A percentile compares a stretch with the other conserved stretches of the same genome.
Evolutionary conservation across 2,797 vertebrate genomes (phyloP).

Genomic region (Varecia variegata): DNA sequence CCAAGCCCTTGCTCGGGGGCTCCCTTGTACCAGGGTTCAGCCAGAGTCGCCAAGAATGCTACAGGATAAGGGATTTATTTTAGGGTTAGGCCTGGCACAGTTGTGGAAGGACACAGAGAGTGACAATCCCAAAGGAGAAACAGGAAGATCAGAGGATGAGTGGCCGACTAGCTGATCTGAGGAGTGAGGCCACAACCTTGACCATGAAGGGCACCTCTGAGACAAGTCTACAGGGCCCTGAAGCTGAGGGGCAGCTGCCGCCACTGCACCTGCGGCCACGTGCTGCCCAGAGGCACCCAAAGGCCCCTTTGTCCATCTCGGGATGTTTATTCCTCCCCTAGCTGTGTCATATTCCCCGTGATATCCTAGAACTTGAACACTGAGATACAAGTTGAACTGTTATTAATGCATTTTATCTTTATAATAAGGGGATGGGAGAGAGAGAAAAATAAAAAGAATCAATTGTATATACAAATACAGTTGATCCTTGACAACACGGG

Average conservation of each 20-base stretch:
- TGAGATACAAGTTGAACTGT: not conserved
- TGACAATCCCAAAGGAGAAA: not conserved
- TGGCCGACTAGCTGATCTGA: too few relatives aligned
- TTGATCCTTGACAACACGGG: not conserved
- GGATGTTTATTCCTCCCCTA: not conserved
- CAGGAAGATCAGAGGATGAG: not conserved
- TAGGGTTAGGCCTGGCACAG: not conserved
- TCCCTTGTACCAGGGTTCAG: not conserved
- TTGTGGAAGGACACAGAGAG: not conserved
- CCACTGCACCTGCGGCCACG: not conserved
- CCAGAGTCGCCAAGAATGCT: not conserved
- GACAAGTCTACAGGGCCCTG: not conserved
- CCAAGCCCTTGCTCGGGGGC: not conserved
- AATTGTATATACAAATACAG: not conserved
- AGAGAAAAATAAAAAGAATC: not conserved
- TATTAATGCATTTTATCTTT: not conserved
- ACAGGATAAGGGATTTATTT: not conserved
- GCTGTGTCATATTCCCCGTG: not conserved
- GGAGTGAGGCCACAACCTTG: not conserved
- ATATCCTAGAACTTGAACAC: not conserved
- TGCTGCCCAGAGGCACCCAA: not conserved
- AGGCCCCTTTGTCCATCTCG: not conserved
- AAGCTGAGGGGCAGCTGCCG: not conserved
- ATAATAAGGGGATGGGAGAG: not conserved
- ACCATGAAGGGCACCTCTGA: accelerated